A percentile compares a stretch with the other conserved stretches of the same genome.
These are phyloP conservation scores for Artibeus lituratus DNA, from an alignment of 2,797 vertebrate species.

Conservation along the genomic window DNA sequence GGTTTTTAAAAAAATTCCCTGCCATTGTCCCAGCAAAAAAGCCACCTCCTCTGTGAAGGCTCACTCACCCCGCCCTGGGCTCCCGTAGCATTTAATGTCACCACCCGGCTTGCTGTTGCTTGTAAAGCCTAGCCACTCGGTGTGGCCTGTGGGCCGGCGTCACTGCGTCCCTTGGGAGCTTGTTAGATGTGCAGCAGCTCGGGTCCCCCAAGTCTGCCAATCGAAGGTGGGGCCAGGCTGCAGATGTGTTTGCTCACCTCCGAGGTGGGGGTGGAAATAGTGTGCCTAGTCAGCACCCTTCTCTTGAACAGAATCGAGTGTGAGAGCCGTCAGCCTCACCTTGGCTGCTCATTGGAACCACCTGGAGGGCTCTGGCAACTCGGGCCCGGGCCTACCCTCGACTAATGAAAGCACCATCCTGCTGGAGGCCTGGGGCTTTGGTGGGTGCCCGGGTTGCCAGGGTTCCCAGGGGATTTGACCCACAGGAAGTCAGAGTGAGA, in stretches of 20 bases:
- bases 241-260: not conserved
- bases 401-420: not conserved
- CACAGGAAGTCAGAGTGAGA: not conserved
- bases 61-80: not conserved
- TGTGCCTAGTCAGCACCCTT: too few relatives aligned
- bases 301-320: not conserved
- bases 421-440: not conserved
- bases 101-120: not conserved
- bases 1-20: not conserved
- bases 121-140: not conserved
- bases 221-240: fast-evolving
- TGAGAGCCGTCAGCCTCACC: not conserved
- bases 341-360: not conserved
- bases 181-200: too few relatives aligned
- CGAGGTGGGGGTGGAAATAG: fast-evolving
- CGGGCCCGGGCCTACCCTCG: not conserved
- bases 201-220: fast-evolving
- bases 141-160: fast-evolving
- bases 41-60: not conserved
- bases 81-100: too few relatives aligned
- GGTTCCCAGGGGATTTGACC: not conserved
- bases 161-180: not conserved
- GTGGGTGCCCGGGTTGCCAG: too few relatives aligned
- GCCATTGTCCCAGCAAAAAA: not conserved
- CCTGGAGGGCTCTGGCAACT: not conserved